These are phyloP conservation scores for Agonopterix heracliana DNA, from an alignment of 2,888 invertebrate species.

Conservation along the genomic window DNA sequence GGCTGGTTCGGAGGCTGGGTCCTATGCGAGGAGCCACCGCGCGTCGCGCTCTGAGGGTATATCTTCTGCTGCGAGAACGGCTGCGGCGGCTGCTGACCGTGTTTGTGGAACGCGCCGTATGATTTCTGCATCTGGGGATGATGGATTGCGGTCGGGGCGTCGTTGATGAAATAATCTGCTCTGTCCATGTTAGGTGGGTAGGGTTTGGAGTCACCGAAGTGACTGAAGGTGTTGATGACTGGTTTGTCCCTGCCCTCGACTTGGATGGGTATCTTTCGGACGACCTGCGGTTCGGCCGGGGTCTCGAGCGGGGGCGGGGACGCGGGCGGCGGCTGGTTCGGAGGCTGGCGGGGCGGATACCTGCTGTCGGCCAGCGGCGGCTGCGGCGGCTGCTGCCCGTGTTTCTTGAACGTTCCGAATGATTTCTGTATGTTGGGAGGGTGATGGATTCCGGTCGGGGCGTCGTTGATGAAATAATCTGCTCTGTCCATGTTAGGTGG, in stretches of 20 bases:
- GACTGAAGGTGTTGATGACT: conserved; percentile 78
- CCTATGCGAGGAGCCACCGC: conserved; percentile 57
- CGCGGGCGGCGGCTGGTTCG: conserved; percentile 30
- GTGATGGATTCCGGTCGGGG: conserved; percentile 52
- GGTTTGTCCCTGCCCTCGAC: conserved; percentile 91
- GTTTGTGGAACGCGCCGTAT: conserved; percentile 58
- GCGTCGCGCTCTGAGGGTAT: conserved; percentile 53
- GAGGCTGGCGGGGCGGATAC: conserved; percentile 26
- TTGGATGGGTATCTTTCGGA: conserved; percentile 91
- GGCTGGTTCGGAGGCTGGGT: conserved; percentile 32
- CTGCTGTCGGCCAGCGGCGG: conserved; percentile 30
- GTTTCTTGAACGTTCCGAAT: conserved; percentile 58
- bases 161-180: conserved; percentile 62
- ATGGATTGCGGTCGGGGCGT: conserved; percentile 50
- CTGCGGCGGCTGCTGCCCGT: conserved; percentile 56
- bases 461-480: conserved; percentile 59
- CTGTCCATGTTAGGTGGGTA: conserved; percentile 53
- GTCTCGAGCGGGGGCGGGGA: conserved; percentile 34
- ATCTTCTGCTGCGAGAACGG: conserved; percentile 71
- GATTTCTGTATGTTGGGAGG: conserved; percentile 64
- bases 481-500: conserved; percentile 59
- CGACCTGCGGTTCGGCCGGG: conserved; percentile 56
- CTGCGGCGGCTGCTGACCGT: conserved; percentile 60
- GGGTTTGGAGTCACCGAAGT: conserved; percentile 50
- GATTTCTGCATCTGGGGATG: conserved; percentile 63